Evolutionary conservation across 2,113 vertebrate species (phyloP).

Genomic region (Tetrao urogallus): DNA sequence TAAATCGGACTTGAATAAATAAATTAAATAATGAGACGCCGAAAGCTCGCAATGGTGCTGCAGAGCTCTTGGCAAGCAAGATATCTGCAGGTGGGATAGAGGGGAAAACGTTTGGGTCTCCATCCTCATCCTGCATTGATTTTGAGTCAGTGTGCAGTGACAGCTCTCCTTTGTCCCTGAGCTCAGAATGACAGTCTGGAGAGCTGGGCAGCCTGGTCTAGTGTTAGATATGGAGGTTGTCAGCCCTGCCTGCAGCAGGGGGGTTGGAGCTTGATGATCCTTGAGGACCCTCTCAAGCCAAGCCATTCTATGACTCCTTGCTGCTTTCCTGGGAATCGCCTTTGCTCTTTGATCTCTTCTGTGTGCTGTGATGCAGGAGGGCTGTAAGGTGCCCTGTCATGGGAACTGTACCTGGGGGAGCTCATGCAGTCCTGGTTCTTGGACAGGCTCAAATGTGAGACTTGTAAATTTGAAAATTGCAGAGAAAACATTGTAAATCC

Average conservation of each 20-base stretch:
- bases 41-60: background rate
- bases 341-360: background rate
- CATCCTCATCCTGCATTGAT: background rate
- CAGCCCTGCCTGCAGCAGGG: too few relatives aligned
- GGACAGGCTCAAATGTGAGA: accelerated
- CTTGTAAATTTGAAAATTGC: background rate
- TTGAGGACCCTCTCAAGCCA: too few relatives aligned
- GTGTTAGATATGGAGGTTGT: too few relatives aligned
- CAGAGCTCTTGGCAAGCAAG: background rate
- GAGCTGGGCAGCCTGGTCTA: background rate
- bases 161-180: background rate
- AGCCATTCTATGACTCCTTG: background rate
- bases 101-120: background rate
- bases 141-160: background rate
- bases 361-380: background rate
- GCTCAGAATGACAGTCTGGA: accelerated
- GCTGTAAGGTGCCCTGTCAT: accelerated
- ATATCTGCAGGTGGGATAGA: accelerated
- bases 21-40: background rate
- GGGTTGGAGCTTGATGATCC: too few relatives aligned
- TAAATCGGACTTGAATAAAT: background rate
- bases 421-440: accelerated
- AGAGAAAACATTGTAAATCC: accelerated
- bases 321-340: accelerated
- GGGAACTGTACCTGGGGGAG: background rate